Percentiles rank a stretch among this genome's conserved stretches.
phyloP scores from a whole-genome alignment of 2,888 invertebrate genomes.

The Coleophora flavipennella region DNA sequence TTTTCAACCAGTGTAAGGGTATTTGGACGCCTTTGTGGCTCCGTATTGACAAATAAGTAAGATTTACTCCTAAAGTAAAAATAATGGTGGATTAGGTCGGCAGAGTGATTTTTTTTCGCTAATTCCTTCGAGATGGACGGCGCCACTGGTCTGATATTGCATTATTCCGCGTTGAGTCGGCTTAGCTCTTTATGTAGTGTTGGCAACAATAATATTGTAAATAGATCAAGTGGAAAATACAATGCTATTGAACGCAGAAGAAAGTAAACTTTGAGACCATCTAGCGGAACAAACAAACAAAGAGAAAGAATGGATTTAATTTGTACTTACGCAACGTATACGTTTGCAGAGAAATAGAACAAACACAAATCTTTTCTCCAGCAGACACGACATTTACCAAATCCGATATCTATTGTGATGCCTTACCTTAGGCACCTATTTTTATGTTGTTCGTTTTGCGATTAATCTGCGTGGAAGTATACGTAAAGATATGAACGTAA shows the following conservation, averaged over 20 bases:
- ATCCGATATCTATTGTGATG: too few species aligned
- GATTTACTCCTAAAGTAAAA: conserved; percentile 63
- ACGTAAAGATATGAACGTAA: too few species aligned
- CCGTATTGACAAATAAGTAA: conserved; percentile 71
- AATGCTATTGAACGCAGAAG: conserved; percentile 34
- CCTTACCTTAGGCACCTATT: too few species aligned
- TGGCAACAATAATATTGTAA: conserved; percentile 44
- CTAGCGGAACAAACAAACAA: conserved; percentile 36
- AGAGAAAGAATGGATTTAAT: conserved; percentile 31
- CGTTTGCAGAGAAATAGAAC: neutral
- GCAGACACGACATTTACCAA: too few species aligned
- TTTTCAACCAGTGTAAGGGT: conserved; percentile 62
- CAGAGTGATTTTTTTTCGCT: conserved; percentile 36
- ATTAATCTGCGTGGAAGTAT: too few species aligned
- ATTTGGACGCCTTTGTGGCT: conserved; percentile 69
- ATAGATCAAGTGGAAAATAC: conserved; percentile 58
- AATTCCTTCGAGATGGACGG: conserved; percentile 41
- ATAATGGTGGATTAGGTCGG: conserved; percentile 64
- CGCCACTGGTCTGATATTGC: conserved; percentile 58
- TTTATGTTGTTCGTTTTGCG: too few species aligned
- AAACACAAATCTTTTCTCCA: neutral
- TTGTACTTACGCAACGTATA: conserved; percentile 6
- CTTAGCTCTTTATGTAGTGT: conserved; percentile 31
- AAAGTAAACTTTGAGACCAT: conserved; percentile 51
- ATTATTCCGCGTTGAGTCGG: conserved; percentile 42